Conservation (phyloP, 1,140 invertebrate genomes). For the Drosophila insularis region DNA sequence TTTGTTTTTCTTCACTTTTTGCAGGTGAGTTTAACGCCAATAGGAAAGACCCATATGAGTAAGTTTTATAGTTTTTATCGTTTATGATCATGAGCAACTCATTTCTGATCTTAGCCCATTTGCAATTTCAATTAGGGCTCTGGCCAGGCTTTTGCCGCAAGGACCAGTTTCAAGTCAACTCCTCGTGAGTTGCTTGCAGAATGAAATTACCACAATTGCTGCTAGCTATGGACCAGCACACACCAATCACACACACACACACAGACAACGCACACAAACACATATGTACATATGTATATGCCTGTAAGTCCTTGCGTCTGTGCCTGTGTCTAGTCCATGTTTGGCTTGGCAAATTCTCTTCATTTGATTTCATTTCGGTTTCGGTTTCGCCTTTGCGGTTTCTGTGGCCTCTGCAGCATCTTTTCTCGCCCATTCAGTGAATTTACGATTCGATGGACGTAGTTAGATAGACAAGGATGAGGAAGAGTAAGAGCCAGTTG, state of each 20-base stretch:
- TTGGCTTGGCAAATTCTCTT: constrained; percentile 34
- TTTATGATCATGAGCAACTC: neutral
- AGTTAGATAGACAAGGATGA: neutral
- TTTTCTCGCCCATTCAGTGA: constrained; percentile 10
- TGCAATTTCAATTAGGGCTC: constrained; percentile 54
- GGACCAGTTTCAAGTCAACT: constrained; percentile 9
- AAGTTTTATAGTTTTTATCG: too few species aligned
- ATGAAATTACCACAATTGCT: constrained; percentile 65
- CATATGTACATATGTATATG: too few species aligned
- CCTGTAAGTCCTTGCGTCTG: constrained; percentile 13
- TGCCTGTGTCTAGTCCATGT: constrained; percentile 1
- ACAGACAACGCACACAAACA: constrained; percentile 20
- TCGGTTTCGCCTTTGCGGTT: constrained; percentile 67
- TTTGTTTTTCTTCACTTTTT: neutral
- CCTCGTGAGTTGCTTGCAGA: constrained; percentile 39
- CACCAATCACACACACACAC: neutral
- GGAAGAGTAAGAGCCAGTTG: neutral
- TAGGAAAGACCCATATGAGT: too few species aligned
- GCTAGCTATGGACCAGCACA: constrained; percentile 25
- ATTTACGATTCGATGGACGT: constrained; percentile 35
- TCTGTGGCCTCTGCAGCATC: constrained; percentile 43
- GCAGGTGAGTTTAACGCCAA: neutral
- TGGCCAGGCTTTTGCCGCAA: constrained; percentile 1
- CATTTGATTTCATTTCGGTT: constrained; percentile 73
- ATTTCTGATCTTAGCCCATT: constrained; percentile 18